These are phyloP conservation scores for Porites cylindrica DNA, from an alignment of 92 coral and sea anemone species.

Conservation along the genomic window DNA sequence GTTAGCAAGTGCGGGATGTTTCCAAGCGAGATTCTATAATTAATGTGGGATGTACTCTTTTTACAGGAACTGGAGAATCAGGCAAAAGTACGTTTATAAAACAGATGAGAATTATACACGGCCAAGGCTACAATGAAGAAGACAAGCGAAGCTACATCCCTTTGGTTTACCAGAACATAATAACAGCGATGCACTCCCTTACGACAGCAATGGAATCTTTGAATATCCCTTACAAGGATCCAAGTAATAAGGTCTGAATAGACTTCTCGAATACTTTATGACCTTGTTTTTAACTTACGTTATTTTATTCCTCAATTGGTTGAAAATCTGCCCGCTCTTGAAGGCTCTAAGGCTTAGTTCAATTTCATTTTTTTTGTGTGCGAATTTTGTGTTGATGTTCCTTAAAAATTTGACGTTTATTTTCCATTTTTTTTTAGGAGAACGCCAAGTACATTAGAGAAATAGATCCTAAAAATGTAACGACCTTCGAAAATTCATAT, in stretches of 20 bases:
- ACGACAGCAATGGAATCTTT: slow-evolving; percentile 98
- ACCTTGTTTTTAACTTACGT: slow-evolving; percentile 37
- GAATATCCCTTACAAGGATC: slow-evolving; percentile 91
- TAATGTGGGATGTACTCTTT: slow-evolving; percentile 56
- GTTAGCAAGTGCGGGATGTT: slow-evolving; percentile 33
- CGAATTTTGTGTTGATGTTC: slow-evolving; percentile 60
- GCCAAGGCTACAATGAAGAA: slow-evolving; percentile 98
- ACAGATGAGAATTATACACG: slow-evolving; percentile 99
- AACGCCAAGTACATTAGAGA: slow-evolving; percentile 87
- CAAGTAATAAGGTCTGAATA: slow-evolving; percentile 88
- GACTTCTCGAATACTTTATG: slow-evolving; percentile 50
- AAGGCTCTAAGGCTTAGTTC: slow-evolving; percentile 28
- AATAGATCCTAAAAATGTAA: slow-evolving; percentile 95
- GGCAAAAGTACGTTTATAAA: slow-evolving; percentile 99
- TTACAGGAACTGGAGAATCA: slow-evolving; percentile 97
- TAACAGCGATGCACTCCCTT: slow-evolving; percentile 96
- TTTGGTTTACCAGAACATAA: slow-evolving; percentile 95
- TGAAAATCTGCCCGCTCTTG: slow-evolving; percentile 39
- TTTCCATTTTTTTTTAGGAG: slow-evolving; percentile 70
- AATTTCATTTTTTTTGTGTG: slow-evolving; percentile 45
- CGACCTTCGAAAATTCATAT: slow-evolving; percentile 93
- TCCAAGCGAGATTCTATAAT: slow-evolving; percentile 6
- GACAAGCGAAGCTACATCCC: slow-evolving; percentile 95
- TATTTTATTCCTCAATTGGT: slow-evolving; percentile 29
- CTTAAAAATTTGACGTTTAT: slow-evolving; percentile 1